Conservation (phyloP, 2,888 invertebrate genomes). For the Napeogenes inachia region DNA sequence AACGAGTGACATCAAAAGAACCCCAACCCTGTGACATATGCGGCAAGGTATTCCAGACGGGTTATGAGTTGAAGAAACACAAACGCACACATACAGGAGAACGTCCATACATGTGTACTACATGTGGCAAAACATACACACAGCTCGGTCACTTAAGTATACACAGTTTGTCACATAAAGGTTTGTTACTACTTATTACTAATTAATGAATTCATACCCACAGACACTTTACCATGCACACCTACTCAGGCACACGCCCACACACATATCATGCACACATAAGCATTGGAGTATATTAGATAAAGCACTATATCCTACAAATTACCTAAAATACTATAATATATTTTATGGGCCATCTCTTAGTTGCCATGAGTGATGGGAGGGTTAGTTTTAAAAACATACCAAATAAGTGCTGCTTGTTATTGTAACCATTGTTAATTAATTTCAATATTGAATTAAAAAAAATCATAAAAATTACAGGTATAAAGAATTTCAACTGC, state of each 20-base stretch:
- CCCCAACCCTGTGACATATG: conserved; percentile 52
- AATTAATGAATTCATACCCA: too few species aligned
- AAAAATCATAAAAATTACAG: conserved; percentile 27
- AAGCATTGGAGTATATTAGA: too few species aligned
- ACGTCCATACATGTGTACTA: conserved; percentile 63
- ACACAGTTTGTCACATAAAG: conserved; percentile 54
- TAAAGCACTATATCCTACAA: too few species aligned
- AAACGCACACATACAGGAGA: conserved; percentile 58
- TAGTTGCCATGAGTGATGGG: too few species aligned
- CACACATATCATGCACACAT: too few species aligned
- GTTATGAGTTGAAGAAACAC: conserved; percentile 60
- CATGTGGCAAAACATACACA: conserved; percentile 66
- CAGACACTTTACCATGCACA: too few species aligned
- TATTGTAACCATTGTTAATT: neutral
- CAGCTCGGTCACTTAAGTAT: conserved; percentile 61
- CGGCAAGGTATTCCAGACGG: conserved; percentile 52
- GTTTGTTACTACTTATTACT: conserved; percentile 4
- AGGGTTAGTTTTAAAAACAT: too few species aligned
- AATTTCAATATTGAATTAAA: neutral
- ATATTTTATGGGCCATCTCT: too few species aligned
- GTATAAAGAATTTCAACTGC: conserved; percentile 60
- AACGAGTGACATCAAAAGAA: conserved; percentile 36
- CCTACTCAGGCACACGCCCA: too few species aligned
- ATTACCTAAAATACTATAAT: too few species aligned
- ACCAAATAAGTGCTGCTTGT: too few species aligned